Percentiles rank a stretch among this genome's conserved stretches.
Evolutionary conservation across 2,888 invertebrate species (phyloP).

Genomic region (Junonia oenone): DNA sequence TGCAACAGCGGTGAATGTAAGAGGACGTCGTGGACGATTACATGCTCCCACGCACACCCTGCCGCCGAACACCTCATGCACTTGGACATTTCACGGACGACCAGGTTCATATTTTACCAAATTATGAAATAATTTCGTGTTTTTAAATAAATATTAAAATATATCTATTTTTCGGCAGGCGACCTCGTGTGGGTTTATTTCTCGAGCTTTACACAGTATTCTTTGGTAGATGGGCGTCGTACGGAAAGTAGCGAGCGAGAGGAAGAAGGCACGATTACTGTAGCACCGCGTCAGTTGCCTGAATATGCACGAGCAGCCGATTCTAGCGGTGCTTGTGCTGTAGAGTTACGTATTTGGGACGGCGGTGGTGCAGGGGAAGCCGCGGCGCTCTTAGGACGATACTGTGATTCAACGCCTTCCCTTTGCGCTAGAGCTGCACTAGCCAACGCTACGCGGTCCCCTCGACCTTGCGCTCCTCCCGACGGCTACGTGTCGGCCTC

Average conservation of each 20-base stretch:
- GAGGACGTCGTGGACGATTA: slow-evolving; percentile 85
- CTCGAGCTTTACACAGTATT: slow-evolving; percentile 90
- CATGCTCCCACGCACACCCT: slow-evolving; percentile 90
- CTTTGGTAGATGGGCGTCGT: slow-evolving; percentile 76
- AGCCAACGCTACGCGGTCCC: slow-evolving; percentile 85
- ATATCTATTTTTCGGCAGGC: slow-evolving; percentile 47
- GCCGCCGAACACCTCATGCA: slow-evolving; percentile 92
- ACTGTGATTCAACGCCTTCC: slow-evolving; percentile 87
- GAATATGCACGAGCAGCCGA: slow-evolving; percentile 26
- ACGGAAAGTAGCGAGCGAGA: slow-evolving; percentile 78
- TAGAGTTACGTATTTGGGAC: slow-evolving; percentile 87
- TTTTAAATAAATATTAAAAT: not conserved
- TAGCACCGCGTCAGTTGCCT: slow-evolving; percentile 28
- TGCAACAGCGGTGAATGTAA: slow-evolving; percentile 55
- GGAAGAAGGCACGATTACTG: slow-evolving; percentile 39
- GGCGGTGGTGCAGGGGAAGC: slow-evolving; percentile 80
- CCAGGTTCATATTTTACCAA: slow-evolving; percentile 63
- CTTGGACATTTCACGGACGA: slow-evolving; percentile 90
- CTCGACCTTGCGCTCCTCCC: slow-evolving; percentile 87
- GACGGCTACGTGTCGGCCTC: slow-evolving; percentile 86
- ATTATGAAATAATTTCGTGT: not conserved
- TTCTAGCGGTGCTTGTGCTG: slow-evolving; percentile 74
- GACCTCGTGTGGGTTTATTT: slow-evolving; percentile 94
- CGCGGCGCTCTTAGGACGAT: slow-evolving; percentile 81
- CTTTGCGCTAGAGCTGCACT: slow-evolving; percentile 90